Evolutionary conservation across 1,140 invertebrate genomes (phyloP).

Genomic region (Dryas iulia): DNA sequence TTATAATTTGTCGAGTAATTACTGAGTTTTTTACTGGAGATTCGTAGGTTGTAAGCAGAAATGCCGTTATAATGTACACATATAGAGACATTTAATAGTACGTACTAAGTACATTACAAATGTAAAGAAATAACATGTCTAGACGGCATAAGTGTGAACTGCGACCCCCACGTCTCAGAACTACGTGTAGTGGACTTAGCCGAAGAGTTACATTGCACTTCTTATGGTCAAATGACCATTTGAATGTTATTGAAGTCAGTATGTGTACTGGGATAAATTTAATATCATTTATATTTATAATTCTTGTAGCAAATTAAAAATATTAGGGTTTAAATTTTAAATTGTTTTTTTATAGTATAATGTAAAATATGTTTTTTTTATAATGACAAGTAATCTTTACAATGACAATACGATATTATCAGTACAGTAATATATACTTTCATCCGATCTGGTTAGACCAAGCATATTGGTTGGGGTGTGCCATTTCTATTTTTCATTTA

Average conservation of each 20-base stretch:
- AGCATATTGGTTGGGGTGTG: no score
- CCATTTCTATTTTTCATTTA: no score
- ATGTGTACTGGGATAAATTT: neutral
- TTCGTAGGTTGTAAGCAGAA: neutral
- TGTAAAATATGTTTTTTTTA: no score
- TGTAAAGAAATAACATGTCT: constrained; percentile 23
- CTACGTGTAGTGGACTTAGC: constrained; percentile 6
- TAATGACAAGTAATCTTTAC: no score
- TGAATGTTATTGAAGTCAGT: neutral
- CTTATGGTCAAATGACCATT: neutral
- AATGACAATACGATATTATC: no score
- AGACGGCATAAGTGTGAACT: constrained; percentile 33
- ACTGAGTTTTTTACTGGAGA: neutral
- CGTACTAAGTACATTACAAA: neutral
- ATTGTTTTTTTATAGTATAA: no score
- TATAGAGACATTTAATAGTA: neutral
- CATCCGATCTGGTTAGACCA: no score
- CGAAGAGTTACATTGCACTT: constrained; percentile 11
- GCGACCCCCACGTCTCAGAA: constrained; percentile 22
- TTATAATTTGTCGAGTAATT: neutral
- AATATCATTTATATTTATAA: neutral
- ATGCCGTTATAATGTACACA: neutral
- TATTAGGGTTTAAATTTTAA: no score
- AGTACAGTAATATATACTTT: no score
- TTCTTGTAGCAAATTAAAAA: no score